A percentile compares a stretch with the other conserved stretches of the same genome.
These are phyloP conservation scores for Eilema depressum DNA, from an alignment of 2,888 invertebrate genomes.

Conservation along the genomic window DNA sequence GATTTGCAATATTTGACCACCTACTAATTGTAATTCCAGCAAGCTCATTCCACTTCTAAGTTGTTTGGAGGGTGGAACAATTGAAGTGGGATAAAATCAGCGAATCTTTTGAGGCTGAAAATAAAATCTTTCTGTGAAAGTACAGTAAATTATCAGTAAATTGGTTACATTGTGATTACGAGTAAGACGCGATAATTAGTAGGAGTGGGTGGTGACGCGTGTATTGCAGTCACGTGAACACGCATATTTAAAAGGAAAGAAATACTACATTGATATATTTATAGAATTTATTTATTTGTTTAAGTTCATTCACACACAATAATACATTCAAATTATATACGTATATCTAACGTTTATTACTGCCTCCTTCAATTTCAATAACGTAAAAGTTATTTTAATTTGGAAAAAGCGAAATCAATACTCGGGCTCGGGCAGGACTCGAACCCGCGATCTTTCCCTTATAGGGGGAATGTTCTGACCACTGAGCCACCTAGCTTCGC, in stretches of 20 bases:
- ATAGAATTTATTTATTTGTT: background rate
- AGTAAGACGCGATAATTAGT: background rate
- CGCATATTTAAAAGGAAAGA: background rate
- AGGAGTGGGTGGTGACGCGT: background rate
- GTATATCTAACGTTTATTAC: too few species aligned
- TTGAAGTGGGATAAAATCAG: too few species aligned
- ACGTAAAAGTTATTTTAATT: too few species aligned
- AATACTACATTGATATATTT: background rate
- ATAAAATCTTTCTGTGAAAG: background rate
- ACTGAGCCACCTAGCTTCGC: too few species aligned
- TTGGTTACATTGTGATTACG: background rate
- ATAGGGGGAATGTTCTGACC: too few species aligned
- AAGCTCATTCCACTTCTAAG: background rate
- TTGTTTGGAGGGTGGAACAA: background rate
- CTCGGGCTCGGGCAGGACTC: too few species aligned
- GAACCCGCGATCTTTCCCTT: too few species aligned
- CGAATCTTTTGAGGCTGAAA: background rate
- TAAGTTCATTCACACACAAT: too few species aligned
- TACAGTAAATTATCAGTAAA: background rate
- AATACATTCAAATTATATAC: too few species aligned
- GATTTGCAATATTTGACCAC: too few species aligned
- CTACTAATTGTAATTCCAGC: too few species aligned
- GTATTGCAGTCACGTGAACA: background rate
- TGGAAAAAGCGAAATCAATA: too few species aligned
- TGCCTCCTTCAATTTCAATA: background rate